Evolutionary conservation across 2,113 vertebrate species (phyloP).

Genomic region (Malaclemys terrapin): DNA sequence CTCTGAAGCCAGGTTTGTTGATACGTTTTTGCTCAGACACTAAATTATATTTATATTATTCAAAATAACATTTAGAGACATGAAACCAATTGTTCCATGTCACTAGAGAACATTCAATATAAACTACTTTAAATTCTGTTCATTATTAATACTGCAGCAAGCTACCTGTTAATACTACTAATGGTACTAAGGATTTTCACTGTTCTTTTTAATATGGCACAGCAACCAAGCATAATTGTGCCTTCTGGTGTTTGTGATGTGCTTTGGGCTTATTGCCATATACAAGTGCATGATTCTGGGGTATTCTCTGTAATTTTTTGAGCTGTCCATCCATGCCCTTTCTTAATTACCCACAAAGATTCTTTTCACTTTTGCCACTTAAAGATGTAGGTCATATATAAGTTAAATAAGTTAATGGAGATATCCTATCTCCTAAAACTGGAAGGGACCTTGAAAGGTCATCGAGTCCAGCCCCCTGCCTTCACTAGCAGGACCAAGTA

Average conservation of each 20-base stretch:
- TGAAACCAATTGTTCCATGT: neutral
- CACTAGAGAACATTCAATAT: neutral
- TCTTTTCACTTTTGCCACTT: neutral
- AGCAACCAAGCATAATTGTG: neutral
- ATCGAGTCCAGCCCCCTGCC: no score
- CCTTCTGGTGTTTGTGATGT: neutral
- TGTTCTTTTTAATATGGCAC: neutral
- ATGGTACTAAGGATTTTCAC: neutral
- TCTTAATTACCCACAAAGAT: neutral
- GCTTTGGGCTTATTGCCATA: neutral
- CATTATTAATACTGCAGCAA: neutral
- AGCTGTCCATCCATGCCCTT: neutral
- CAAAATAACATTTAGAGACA: neutral
- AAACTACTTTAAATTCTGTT: neutral
- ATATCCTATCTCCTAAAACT: no score
- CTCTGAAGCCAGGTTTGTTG: neutral
- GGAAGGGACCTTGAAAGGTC: no score
- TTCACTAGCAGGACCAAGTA: no score
- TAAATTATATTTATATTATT: neutral
- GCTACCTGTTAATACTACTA: neutral
- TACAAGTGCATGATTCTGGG: neutral
- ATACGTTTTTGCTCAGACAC: neutral
- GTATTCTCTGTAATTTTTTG: neutral
- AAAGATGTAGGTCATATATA: neutral
- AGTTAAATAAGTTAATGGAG: no score